A percentile compares a stretch with the other conserved stretches of the same genome.
Conservation (phyloP, 2,113 vertebrate species). For the Corythaixoides concolor region DNA sequence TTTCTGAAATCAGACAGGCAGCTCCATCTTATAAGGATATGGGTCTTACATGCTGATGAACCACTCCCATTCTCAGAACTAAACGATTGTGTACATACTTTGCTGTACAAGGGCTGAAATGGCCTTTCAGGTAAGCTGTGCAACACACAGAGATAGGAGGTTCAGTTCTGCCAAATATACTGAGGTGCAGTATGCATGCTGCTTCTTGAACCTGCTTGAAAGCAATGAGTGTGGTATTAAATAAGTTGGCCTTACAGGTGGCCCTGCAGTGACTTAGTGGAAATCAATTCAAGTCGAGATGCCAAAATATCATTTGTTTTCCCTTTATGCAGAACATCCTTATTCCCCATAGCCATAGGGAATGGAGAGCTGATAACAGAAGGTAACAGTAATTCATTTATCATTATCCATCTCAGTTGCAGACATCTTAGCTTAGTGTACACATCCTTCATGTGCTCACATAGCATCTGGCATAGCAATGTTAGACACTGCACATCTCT, state of each 20-base stretch:
- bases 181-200: not conserved
- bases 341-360: not conserved
- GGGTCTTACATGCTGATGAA: not conserved
- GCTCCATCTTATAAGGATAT: not conserved
- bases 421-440: not conserved
- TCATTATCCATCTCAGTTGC: not conserved
- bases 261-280: not conserved
- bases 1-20: not conserved
- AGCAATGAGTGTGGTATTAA: not conserved
- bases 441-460: not conserved
- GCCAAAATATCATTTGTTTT: not conserved
- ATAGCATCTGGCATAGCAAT: not conserved
- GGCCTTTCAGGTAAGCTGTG: not conserved
- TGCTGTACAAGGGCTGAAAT: not conserved
- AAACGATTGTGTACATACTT: not conserved
- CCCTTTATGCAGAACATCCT: not conserved
- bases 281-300: not conserved
- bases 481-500: not conserved
- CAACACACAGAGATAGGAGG: not conserved
- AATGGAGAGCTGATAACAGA: not conserved
- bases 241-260: not conserved
- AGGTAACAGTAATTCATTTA: not conserved
- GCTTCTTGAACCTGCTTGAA: not conserved
- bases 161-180: not conserved
- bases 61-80: not conserved